Conservation (phyloP, 2,888 invertebrate genomes). For the Lutraria lutraria region DNA sequence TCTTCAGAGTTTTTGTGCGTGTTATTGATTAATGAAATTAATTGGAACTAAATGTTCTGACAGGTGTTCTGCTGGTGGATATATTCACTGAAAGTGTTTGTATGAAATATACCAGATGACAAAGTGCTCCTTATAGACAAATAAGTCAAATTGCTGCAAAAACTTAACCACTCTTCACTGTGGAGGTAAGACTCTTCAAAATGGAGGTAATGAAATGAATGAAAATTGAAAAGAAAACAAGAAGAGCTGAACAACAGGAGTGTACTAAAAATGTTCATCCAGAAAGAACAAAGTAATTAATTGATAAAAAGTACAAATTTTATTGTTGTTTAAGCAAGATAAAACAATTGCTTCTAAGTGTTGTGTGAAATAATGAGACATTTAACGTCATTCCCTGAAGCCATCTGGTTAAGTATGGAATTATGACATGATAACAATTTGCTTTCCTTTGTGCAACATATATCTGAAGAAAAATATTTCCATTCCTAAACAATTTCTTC, state of each 20-base stretch:
- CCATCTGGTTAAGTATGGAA: constrained; percentile 4
- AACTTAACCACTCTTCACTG: neutral
- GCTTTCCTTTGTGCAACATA: neutral
- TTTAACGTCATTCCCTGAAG: neutral
- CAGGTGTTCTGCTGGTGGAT: neutral
- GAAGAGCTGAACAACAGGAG: neutral
- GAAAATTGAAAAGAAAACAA: constrained; percentile 13
- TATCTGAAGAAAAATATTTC: neutral
- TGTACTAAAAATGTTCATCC: neutral
- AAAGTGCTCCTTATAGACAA: constrained; percentile 2
- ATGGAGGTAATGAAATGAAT: constrained; percentile 11
- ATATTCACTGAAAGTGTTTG: neutral
- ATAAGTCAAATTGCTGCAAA: neutral
- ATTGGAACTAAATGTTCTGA: constrained; percentile 9
- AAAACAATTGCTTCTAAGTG: constrained; percentile 3
- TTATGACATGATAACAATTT: neutral
- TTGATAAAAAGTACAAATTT: neutral
- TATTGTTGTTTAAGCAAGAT: neutral
- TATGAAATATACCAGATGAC: constrained; percentile 12
- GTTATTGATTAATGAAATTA: neutral
- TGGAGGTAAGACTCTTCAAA: constrained; percentile 4
- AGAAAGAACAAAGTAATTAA: constrained; percentile 19
- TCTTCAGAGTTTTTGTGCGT: neutral
- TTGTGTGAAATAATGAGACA: neutral
- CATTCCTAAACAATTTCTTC: neutral